Evolutionary conservation across 1,140 invertebrate genomes (phyloP).

Genomic region (Drosophila pallidifrons): DNA sequence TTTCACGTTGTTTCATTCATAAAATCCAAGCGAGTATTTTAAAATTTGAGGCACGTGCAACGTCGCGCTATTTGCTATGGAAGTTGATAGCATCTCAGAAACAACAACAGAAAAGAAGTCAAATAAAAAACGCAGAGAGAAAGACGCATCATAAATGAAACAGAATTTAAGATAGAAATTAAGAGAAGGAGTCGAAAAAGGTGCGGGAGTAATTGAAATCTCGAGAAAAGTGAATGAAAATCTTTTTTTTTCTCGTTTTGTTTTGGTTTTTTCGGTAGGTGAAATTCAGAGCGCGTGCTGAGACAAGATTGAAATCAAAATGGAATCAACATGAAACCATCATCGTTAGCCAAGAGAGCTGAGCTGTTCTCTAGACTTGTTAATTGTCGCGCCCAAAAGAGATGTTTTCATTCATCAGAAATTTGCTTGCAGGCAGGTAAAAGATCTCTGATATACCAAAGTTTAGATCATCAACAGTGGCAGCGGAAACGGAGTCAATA

Average conservation of each 20-base stretch:
- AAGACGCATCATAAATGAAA: slow-evolving; percentile 57
- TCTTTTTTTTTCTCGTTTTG: slow-evolving; percentile 27
- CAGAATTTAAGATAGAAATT: slow-evolving; percentile 72
- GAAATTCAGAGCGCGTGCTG: slow-evolving; percentile 66
- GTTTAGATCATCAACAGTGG: slow-evolving; percentile 23
- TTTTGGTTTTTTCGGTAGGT: slow-evolving; percentile 11
- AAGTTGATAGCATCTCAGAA: slow-evolving; percentile 65
- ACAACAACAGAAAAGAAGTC: slow-evolving; percentile 2
- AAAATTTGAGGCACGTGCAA: slow-evolving; percentile 71
- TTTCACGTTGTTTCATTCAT: slow-evolving; percentile 65
- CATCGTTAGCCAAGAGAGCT: neutral
- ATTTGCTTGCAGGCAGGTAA: slow-evolving; percentile 47
- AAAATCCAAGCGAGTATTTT: slow-evolving; percentile 47
- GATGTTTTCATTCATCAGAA: slow-evolving; percentile 71
- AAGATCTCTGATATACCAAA: neutral
- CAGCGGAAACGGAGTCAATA: slow-evolving; percentile 58
- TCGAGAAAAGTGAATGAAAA: slow-evolving; percentile 65
- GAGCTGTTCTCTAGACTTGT: slow-evolving; percentile 28
- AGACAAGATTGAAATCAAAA: slow-evolving; percentile 53
- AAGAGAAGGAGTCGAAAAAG: slow-evolving; percentile 39
- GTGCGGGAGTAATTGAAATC: slow-evolving; percentile 64
- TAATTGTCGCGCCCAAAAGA: slow-evolving; percentile 37
- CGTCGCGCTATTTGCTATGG: slow-evolving; percentile 44
- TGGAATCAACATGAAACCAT: neutral
- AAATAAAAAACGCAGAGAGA: slow-evolving; percentile 2